Evolutionary conservation across 2,797 vertebrate species (phyloP).

Genomic region (Trichosurus vulpecula): DNA sequence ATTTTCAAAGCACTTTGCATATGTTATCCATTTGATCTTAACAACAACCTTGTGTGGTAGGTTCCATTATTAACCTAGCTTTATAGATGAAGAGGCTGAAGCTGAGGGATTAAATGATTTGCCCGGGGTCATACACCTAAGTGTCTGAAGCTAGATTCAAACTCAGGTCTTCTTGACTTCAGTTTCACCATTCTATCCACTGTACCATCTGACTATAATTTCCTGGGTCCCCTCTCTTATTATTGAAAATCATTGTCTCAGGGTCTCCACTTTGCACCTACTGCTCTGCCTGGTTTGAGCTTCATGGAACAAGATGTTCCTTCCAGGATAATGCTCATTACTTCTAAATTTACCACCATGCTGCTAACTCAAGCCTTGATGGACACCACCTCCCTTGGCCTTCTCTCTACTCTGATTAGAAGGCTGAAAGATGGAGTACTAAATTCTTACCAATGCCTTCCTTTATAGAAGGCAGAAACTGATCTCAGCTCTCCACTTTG

Average conservation of each 20-base stretch:
- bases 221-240: background rate
- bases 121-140: background rate
- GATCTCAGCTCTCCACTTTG: background rate
- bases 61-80: background rate
- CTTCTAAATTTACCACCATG: background rate
- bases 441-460: background rate
- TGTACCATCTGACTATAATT: too few relatives aligned
- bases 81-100: background rate
- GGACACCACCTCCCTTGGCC: background rate
- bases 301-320: background rate
- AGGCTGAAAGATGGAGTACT: background rate
- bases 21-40: background rate
- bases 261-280: background rate
- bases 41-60: background rate
- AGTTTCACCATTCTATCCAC: background rate
- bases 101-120: background rate
- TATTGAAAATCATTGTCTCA: background rate
- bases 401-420: background rate
- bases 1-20: background rate
- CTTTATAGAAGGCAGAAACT: background rate
- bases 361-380: background rate
- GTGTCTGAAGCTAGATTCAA: background rate
- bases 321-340: background rate
- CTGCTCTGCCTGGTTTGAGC: background rate
- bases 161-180: background rate